Conservation (phyloP, 2,797 vertebrate species). For the Sebastiscus tertius region DNA sequence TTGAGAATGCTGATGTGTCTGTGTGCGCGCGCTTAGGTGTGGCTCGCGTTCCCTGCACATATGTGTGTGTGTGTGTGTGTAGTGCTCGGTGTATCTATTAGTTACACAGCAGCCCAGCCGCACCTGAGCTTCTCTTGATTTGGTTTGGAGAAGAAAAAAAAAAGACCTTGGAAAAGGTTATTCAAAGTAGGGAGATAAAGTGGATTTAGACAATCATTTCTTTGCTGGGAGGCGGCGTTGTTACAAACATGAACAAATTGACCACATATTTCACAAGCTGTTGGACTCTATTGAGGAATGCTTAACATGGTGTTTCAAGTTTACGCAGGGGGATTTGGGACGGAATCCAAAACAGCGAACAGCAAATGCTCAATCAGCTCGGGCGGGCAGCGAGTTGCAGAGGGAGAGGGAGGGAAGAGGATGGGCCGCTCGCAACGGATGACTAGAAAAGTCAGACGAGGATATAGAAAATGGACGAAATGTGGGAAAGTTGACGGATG, state of each 20-base stretch:
- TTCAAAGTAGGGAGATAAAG: conserved; percentile 61
- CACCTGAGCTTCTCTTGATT: conserved; percentile 63
- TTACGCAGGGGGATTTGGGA: conserved; percentile 62
- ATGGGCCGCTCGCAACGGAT: neutral
- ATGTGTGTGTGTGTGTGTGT: neutral
- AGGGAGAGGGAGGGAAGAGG: neutral
- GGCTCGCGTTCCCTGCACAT: neutral
- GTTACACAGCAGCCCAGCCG: conserved; percentile 6
- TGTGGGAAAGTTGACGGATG: conserved; percentile 21
- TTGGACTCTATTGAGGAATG: conserved; percentile 52
- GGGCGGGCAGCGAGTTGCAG: conserved; percentile 34
- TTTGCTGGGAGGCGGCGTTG: conserved; percentile 35
- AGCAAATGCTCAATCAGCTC: conserved; percentile 70
- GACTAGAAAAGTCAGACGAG: conserved; percentile 25
- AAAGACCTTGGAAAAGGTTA: conserved; percentile 62
- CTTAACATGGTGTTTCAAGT: conserved; percentile 60
- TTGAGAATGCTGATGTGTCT: conserved; percentile 33
- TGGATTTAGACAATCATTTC: conserved; percentile 60
- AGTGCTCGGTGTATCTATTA: conserved; percentile 29
- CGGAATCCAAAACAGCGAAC: conserved; percentile 65
- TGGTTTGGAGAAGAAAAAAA: conserved; percentile 8
- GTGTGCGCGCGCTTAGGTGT: neutral
- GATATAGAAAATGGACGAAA: conserved; percentile 26
- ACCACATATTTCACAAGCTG: conserved; percentile 62
- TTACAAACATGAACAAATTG: conserved; percentile 66